Evolutionary conservation across 1,140 invertebrate genomes (phyloP).

Genomic region (Ditylenchus dipsaci): DNA sequence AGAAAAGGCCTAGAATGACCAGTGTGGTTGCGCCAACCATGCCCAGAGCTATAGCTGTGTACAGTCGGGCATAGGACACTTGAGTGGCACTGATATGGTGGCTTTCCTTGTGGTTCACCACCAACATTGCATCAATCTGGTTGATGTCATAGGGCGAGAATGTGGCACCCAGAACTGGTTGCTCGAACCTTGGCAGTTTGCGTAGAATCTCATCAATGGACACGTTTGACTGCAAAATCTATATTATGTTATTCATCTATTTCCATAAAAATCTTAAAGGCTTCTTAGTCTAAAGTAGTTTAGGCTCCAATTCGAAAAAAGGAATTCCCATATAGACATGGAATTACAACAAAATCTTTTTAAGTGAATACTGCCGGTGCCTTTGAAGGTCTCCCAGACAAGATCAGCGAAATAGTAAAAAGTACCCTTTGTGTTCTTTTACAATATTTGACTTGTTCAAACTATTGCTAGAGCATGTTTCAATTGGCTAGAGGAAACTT

Average conservation of each 20-base stretch:
- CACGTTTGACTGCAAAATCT: constrained; percentile 38
- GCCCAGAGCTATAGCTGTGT: constrained; percentile 48
- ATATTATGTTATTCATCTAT: no score
- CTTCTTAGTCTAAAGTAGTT: no score
- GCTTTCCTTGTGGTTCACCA: constrained; percentile 37
- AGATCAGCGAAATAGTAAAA: no score
- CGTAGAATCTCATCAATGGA: constrained; percentile 50
- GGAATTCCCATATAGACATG: no score
- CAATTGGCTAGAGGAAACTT: no score
- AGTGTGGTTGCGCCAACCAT: constrained; percentile 45
- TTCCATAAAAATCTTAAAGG: neutral
- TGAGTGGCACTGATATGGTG: constrained; percentile 14
- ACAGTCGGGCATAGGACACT: constrained; percentile 24
- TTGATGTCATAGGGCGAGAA: constrained; percentile 57
- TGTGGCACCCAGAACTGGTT: constrained; percentile 36
- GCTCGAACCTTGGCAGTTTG: constrained; percentile 54
- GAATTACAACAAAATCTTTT: no score
- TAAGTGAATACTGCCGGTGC: no score
- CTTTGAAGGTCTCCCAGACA: no score
- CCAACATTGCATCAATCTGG: constrained; percentile 45
- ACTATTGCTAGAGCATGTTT: no score
- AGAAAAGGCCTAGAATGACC: constrained; percentile 44
- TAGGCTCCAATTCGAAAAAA: no score
- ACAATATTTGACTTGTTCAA: no score
- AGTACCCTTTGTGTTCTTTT: no score